Percentiles rank a stretch among this genome's conserved stretches.
These are phyloP conservation scores for Epizoanthus illoricatus DNA, from an alignment of 92 coral and sea anemone genomes.

Conservation along the genomic window DNA sequence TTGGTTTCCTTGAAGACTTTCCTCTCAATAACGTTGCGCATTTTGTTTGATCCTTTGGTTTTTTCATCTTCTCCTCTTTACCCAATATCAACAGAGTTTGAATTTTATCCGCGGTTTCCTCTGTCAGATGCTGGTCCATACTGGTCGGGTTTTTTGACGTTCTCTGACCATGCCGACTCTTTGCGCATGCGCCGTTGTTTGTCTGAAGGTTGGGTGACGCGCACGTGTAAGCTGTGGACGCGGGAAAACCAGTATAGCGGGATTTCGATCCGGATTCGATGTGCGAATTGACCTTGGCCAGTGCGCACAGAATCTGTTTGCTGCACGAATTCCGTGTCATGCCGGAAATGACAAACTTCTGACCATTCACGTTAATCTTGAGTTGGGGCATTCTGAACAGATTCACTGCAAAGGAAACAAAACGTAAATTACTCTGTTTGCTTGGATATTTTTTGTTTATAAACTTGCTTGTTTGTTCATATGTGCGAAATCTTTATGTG, in stretches of 20 bases:
- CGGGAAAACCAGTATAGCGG: not conserved
- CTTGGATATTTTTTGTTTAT: not conserved
- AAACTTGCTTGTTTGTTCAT: not conserved
- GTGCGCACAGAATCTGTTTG: slow-evolving; percentile 72
- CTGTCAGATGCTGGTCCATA: slow-evolving; percentile 3
- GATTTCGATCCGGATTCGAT: slow-evolving; percentile 13
- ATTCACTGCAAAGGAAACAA: not conserved
- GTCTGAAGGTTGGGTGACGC: not conserved
- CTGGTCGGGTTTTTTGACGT: not conserved
- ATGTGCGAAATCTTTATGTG: no score
- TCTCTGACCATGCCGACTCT: not conserved
- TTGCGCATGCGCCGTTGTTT: not conserved
- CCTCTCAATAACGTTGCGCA: slow-evolving; percentile 27
- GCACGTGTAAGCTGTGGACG: not conserved
- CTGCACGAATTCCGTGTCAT: slow-evolving; percentile 63
- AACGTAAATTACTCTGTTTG: not conserved
- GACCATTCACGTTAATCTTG: slow-evolving; percentile 74
- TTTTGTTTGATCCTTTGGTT: slow-evolving; percentile 29
- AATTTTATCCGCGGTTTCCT: not conserved
- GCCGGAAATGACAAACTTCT: slow-evolving; percentile 74
- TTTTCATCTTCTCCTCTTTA: slow-evolving; percentile 14
- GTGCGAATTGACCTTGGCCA: slow-evolving; percentile 67
- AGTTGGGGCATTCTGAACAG: slow-evolving; percentile 68
- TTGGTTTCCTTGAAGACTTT: slow-evolving; percentile 21
- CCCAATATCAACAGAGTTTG: slow-evolving; percentile 30